phyloP scores from a whole-genome alignment of 2,888 invertebrate species.

The Trichopria drosophilae region DNA sequence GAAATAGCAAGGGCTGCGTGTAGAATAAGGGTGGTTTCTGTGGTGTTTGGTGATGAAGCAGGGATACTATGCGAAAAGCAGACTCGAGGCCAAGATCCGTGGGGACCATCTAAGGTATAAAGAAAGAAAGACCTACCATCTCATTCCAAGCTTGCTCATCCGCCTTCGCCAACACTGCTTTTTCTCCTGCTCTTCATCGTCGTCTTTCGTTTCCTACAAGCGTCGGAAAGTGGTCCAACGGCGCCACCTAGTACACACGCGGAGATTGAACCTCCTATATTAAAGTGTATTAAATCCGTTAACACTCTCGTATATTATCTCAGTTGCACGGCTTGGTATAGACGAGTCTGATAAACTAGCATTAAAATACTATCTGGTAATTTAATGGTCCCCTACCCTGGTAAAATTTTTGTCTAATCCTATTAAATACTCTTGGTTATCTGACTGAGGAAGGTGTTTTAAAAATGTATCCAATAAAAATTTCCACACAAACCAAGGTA shows the following conservation, averaged over 20 bases:
- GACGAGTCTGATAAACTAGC: no score
- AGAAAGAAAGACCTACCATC: constrained; percentile 51
- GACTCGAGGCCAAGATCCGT: constrained; percentile 50
- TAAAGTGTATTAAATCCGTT: constrained; percentile 44
- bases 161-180: constrained; percentile 30
- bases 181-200: constrained; percentile 27
- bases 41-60: constrained; percentile 40
- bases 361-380: no score
- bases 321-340: constrained; percentile 11
- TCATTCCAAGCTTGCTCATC: constrained; percentile 37
- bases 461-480: no score
- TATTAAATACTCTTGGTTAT: no score
- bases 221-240: constrained; percentile 21
- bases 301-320: constrained; percentile 33
- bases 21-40: constrained; percentile 50
- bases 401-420: no score
- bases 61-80: constrained; percentile 50
- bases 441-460: no score
- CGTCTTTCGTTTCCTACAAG: constrained; percentile 10
- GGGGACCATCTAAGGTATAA: constrained; percentile 54
- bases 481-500: no score
- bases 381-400: no score
- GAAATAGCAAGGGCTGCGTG: constrained; percentile 48
- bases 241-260: constrained; percentile 25
- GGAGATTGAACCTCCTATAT: constrained; percentile 41